These are phyloP conservation scores for Rhombomys opimus DNA, from an alignment of 2,113 vertebrate species.

Conservation along the genomic window DNA sequence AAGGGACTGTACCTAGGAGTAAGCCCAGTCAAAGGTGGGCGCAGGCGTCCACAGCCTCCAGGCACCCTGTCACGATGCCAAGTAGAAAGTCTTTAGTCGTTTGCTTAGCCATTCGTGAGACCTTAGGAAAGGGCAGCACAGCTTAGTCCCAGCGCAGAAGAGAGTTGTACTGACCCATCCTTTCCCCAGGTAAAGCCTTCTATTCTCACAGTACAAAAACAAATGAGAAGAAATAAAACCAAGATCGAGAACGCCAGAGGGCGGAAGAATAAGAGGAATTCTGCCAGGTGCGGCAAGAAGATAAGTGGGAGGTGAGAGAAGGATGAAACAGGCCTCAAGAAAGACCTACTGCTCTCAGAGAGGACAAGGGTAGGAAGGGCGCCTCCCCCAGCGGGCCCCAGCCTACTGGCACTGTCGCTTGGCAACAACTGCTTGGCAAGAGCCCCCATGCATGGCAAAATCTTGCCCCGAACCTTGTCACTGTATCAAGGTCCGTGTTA, in stretches of 20 bases:
- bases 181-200: background rate
- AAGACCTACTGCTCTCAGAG: background rate
- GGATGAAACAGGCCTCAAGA: background rate
- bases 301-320: background rate
- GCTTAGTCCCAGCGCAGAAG: background rate
- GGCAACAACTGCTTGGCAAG: background rate
- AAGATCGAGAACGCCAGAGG: background rate
- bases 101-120: background rate
- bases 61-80: background rate
- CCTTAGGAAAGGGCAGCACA: background rate
- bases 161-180: background rate
- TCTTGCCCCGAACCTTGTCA: background rate
- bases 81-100: background rate
- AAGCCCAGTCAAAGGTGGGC: rapidly evolving
- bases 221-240: rapidly evolving
- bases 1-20: background rate
- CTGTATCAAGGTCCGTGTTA: background rate
- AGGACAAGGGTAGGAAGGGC: rapidly evolving
- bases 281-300: background rate
- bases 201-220: background rate
- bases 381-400: background rate
- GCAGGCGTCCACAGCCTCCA: background rate
- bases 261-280: background rate
- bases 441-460: too few species aligned
- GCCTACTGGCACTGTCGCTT: background rate